Conservation (phyloP, 2,888 invertebrate genomes). For the Yponomeuta plumbellus region DNA sequence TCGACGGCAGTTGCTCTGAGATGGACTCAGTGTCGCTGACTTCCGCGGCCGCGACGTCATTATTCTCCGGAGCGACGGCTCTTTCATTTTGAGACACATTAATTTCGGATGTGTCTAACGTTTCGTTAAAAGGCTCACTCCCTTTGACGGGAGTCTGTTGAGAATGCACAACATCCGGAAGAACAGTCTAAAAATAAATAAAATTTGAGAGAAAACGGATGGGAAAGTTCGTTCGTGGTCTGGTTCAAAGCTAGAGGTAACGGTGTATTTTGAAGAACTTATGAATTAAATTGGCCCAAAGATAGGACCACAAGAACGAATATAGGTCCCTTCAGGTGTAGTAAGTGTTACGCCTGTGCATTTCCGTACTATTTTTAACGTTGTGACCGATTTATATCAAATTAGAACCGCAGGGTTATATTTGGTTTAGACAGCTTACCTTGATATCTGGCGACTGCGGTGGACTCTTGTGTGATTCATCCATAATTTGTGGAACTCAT, state of each 20-base stretch:
- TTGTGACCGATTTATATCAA: slow-evolving; percentile 29
- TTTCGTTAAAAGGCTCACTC: slow-evolving; percentile 26
- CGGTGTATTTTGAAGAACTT: not conserved
- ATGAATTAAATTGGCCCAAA: not conserved
- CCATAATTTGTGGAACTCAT: slow-evolving; percentile 69
- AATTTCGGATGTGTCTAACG: slow-evolving; percentile 27
- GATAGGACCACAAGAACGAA: not conserved
- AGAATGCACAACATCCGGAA: slow-evolving; percentile 74
- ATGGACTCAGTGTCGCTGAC: slow-evolving; percentile 59
- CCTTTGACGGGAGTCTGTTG: slow-evolving; percentile 60
- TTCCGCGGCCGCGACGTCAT: slow-evolving; percentile 34
- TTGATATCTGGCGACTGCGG: slow-evolving; percentile 50
- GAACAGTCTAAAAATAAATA: slow-evolving; percentile 73
- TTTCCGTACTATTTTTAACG: slow-evolving; percentile 56
- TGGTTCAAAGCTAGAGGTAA: not conserved
- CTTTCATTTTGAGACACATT: slow-evolving; percentile 34
- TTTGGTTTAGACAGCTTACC: slow-evolving; percentile 34
- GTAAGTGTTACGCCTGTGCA: slow-evolving; percentile 43
- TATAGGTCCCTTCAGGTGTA: slow-evolving; percentile 25
- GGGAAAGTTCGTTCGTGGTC: slow-evolving; percentile 25
- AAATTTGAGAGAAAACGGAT: slow-evolving; percentile 39
- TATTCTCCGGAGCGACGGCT: slow-evolving; percentile 29
- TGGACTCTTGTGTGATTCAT: slow-evolving; percentile 53
- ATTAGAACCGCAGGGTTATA: slow-evolving; percentile 9
- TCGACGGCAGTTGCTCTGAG: slow-evolving; percentile 63